Percentiles rank a stretch among this genome's conserved stretches.
phyloP scores from a whole-genome alignment of 2,113 vertebrate species.

The Cynocephalus volans region DNA sequence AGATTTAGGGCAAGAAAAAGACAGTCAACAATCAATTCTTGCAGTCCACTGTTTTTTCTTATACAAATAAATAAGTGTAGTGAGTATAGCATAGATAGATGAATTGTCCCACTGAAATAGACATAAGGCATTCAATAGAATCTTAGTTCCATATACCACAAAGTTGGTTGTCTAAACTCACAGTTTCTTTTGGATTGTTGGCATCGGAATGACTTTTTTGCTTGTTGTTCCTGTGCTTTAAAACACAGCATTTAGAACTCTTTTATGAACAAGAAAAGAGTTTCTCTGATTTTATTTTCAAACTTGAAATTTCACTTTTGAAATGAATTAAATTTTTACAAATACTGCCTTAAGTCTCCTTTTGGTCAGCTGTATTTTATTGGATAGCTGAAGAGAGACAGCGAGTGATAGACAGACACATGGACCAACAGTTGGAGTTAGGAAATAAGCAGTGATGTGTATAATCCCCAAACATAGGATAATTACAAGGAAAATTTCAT shows the following conservation, averaged over 20 bases:
- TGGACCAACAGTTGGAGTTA: not conserved
- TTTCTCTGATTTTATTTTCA: not conserved
- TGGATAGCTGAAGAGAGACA: not conserved
- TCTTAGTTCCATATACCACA: not conserved
- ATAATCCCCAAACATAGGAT: constrained; percentile 27
- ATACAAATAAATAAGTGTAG: not conserved
- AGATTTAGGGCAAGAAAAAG: not conserved
- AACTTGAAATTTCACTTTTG: constrained; percentile 4
- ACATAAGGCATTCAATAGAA: not conserved
- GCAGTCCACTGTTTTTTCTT: not conserved
- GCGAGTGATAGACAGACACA: not conserved
- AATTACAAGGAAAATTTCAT: constrained; percentile 71
- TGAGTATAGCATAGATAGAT: not conserved
- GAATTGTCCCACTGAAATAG: not conserved
- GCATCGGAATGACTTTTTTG: not conserved
- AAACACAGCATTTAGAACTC: not conserved
- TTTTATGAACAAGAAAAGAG: not conserved
- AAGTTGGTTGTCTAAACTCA: not conserved
- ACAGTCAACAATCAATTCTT: not conserved
- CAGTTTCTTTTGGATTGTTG: not conserved
- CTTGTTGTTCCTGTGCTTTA: not conserved
- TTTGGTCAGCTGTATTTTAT: not conserved
- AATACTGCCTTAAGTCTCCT: not conserved
- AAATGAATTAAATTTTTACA: not conserved
- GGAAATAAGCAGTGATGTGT: constrained; percentile 33